Base-by-base conservation (phyloP, 2,113 vertebrate genomes). In the Steatornis caripensis region DNA sequence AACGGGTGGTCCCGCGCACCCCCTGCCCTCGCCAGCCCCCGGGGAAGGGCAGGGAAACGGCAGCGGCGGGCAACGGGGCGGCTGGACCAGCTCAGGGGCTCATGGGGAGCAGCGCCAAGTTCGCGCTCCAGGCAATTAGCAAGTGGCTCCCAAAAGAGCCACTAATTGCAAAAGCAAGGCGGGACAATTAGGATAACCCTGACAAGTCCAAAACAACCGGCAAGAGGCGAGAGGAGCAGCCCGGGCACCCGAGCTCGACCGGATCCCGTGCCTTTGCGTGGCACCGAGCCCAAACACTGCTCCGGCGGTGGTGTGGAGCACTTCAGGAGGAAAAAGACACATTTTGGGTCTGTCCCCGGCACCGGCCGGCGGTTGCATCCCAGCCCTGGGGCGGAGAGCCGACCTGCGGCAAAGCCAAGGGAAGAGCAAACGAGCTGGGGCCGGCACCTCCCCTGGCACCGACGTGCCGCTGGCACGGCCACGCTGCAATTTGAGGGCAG, bases 401-500 rank as follows among this genome's bases (percentile, higher is more conserved):
- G 76, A 89, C 65, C 75, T 19, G 64, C 0, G 54, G 81, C 48
- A 41, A 29, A 39, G 26, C 75, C 71, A 4, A 76, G 34, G 26
- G 77, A 81, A 87, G 69, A 60, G 16, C 77, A 95, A 95, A 93
- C 90, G 94, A 91, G 62, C 92, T 7, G 58, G 64, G 71, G 37
- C 85, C 55, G 55, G 94, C 94, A 82, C 88, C 93, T 95, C 91
- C 90, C 94, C 93, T 89, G 94, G 96, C 90, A 91, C 48, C 19
- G 9, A 75, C 60, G 49, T 6, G 34, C 75, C 26, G 45, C 83
- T 94, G 95, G 95, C 96, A 89, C 12, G 5, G 72, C 80, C 94
- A 60, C 81, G 77, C 92, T 95, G 88, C 96, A 95, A 95, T 96
- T 95, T 94, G 94, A 94, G 96, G 96, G 96, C 78, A 96, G 84